Conservation (phyloP, 2,113 vertebrate genomes). For the Erythrolamprus reginae region DNA sequence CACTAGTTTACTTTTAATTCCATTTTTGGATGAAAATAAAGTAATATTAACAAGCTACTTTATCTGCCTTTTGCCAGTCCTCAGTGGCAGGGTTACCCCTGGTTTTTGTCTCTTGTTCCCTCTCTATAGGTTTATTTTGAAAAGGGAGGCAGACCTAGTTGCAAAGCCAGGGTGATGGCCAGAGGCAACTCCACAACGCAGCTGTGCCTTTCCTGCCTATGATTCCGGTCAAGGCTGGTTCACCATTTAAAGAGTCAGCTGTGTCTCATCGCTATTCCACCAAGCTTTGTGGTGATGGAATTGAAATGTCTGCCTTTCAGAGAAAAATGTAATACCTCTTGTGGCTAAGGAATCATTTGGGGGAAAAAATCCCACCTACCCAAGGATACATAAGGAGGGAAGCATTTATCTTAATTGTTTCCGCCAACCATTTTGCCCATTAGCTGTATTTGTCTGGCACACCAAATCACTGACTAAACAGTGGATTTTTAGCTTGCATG, state of each 20-base stretch:
- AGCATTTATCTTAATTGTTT: neutral
- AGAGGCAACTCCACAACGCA: slow-evolving; percentile 14
- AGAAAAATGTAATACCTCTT: neutral
- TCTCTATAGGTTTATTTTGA: slow-evolving; percentile 5
- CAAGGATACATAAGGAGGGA: neutral
- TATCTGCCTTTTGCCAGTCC: neutral
- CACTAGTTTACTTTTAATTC: neutral
- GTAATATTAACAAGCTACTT: neutral
- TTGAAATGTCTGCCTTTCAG: neutral
- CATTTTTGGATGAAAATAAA: neutral
- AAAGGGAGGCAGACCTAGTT: neutral
- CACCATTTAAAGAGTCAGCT: neutral
- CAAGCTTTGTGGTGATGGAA: neutral
- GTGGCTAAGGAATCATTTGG: neutral
- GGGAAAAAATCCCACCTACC: no score
- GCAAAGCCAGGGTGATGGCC: neutral
- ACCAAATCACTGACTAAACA: neutral
- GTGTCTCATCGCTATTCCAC: neutral
- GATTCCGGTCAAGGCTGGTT: slow-evolving; percentile 6
- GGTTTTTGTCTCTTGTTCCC: neutral
- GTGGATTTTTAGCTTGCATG: neutral
- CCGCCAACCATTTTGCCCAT: neutral
- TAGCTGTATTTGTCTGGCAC: neutral
- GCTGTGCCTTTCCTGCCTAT: slow-evolving; percentile 18
- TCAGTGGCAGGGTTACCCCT: neutral